Conservation (phyloP, 2,113 vertebrate genomes). For the Tragelaphus strepsiceros region DNA sequence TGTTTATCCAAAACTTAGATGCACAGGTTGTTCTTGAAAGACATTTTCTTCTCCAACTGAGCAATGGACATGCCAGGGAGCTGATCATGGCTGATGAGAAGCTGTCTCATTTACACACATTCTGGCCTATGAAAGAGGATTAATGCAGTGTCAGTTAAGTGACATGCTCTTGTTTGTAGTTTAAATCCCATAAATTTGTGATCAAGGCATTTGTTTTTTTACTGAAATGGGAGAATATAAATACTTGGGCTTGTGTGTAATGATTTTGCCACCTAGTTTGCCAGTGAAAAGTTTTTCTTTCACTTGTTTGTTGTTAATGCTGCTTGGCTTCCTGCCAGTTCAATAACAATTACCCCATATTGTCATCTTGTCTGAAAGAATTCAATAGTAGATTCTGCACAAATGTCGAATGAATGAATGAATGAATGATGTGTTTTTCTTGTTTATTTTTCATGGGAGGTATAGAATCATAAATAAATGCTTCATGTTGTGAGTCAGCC, state of each 20-base stretch:
- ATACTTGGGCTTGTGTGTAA: conserved; percentile 51
- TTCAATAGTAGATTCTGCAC: neutral
- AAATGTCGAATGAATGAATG: neutral
- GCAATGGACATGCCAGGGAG: conserved; percentile 40
- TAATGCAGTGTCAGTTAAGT: conserved; percentile 57
- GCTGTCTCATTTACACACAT: conserved; percentile 38
- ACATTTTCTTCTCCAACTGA: conserved; percentile 50
- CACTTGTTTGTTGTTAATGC: conserved; percentile 39
- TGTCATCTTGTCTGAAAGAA: conserved; percentile 43
- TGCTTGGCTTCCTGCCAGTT: conserved; percentile 55
- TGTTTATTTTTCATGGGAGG: neutral
- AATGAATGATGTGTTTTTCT: conserved; percentile 21
- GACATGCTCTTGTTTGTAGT: conserved; percentile 51
- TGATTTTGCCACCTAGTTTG: conserved; percentile 56
- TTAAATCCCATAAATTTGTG: conserved; percentile 54
- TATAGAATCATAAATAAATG: conserved; percentile 8
- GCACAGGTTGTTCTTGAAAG: conserved; percentile 47
- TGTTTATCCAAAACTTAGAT: conserved; percentile 33
- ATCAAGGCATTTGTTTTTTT: conserved; percentile 61
- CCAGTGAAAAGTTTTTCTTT: conserved; percentile 54
- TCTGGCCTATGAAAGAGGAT: conserved; percentile 38
- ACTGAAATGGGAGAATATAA: conserved; percentile 63
- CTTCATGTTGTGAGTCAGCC: neutral
- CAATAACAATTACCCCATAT: neutral
- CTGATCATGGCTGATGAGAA: conserved; percentile 51